Percentiles rank a stretch among this genome's conserved stretches.
Conservation (phyloP, 2,888 invertebrate genomes). For the Andrena flavipes region DNA sequence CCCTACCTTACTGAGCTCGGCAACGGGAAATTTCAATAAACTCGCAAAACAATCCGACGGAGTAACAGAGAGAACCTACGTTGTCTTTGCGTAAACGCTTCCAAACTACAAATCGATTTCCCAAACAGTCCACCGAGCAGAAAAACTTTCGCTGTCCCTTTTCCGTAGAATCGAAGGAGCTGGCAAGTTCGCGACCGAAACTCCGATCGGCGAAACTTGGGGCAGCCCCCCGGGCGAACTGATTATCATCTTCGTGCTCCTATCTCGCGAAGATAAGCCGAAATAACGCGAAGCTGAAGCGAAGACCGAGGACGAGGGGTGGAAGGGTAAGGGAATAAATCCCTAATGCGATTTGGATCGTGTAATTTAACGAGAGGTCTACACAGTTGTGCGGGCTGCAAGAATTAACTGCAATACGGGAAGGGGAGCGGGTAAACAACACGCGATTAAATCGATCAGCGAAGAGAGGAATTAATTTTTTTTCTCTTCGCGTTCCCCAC, state of each 20-base stretch:
- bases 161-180: neutral
- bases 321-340: slow-evolving; percentile 35
- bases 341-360: slow-evolving; percentile 51
- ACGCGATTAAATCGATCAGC: slow-evolving; percentile 26
- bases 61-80: neutral
- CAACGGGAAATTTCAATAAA: neutral
- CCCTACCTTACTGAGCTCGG: too few species aligned
- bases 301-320: neutral
- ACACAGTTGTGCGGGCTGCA: neutral
- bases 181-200: slow-evolving; percentile 10
- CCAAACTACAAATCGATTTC: slow-evolving; percentile 3
- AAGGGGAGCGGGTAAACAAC: slow-evolving; percentile 8
- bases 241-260: slow-evolving; percentile 46
- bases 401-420: slow-evolving; percentile 17
- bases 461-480: slow-evolving; percentile 28
- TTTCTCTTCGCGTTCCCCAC: too few species aligned
- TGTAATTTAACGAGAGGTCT: slow-evolving; percentile 40
- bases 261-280: slow-evolving; percentile 37
- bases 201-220: slow-evolving; percentile 28
- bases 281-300: slow-evolving; percentile 13
- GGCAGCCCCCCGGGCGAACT: slow-evolving; percentile 19
- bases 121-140: neutral
- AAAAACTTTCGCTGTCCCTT: slow-evolving; percentile 7
- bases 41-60: neutral
- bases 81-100: neutral